Conservation (phyloP, 2,797 vertebrate genomes). For the Protosalanx chinensis region DNA sequence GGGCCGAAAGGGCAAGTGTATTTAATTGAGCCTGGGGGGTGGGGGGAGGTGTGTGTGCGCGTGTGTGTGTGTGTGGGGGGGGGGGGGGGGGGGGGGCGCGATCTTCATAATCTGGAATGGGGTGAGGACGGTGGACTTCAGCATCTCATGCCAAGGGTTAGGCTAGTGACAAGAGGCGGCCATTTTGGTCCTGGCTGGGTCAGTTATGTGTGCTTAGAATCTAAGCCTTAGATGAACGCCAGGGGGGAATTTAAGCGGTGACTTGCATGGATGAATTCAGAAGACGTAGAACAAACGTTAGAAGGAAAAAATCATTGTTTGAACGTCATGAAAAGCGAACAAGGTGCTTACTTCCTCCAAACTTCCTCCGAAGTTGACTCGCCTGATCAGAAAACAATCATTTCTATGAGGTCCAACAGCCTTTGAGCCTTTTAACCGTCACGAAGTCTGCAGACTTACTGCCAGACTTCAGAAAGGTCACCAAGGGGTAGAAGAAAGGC, state of each 20-base stretch:
- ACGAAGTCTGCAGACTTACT: constrained; percentile 29
- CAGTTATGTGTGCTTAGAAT: constrained; percentile 7
- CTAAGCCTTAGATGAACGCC: too few relatives aligned
- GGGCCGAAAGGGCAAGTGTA: constrained; percentile 75
- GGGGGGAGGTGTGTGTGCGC: too few relatives aligned
- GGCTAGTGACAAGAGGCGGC: constrained; percentile 16
- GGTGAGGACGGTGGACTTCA: constrained; percentile 9
- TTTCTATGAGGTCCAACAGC: too few relatives aligned
- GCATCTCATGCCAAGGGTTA: constrained; percentile 28
- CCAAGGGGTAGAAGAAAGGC: constrained; percentile 30
- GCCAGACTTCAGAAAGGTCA: constrained; percentile 56
- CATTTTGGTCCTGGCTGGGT: constrained; percentile 14
- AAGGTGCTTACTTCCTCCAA: not conserved
- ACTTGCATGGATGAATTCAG: not conserved
- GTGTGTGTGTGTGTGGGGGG: too few relatives aligned
- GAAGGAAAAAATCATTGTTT: too few relatives aligned
- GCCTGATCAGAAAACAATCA: not conserved
- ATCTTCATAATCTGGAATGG: constrained; percentile 45
- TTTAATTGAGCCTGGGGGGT: constrained; percentile 42
- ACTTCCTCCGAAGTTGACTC: not conserved
- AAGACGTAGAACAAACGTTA: not conserved
- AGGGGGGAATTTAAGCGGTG: not conserved
- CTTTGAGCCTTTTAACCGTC: not conserved
- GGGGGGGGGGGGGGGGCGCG: constrained; percentile 36
- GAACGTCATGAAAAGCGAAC: too few relatives aligned